Percentiles rank a stretch among this genome's conserved stretches.
Conservation (phyloP, 2,797 vertebrate genomes). For the Premnoplex brunnescens region DNA sequence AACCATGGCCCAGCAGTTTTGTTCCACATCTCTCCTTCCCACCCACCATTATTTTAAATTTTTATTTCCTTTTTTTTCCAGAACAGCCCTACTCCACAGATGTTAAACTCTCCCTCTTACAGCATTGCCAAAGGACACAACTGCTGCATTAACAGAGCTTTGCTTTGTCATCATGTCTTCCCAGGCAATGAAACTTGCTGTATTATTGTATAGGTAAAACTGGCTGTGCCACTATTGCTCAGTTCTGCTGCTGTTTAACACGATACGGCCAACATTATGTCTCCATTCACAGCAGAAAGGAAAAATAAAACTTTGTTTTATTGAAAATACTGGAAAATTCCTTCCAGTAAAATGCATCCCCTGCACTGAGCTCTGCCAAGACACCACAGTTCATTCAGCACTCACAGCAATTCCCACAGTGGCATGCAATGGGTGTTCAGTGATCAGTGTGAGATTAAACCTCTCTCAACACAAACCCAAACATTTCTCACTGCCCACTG, state of each 20-base stretch:
- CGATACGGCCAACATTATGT: neutral
- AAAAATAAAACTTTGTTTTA: conserved; percentile 1
- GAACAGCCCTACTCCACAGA: neutral
- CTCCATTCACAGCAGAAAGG: neutral
- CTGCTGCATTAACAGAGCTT: neutral
- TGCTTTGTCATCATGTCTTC: neutral
- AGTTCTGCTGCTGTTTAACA: neutral
- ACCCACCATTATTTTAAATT: neutral
- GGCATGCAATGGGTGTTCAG: neutral
- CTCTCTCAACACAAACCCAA: neutral
- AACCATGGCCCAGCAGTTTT: neutral
- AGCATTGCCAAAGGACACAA: neutral
- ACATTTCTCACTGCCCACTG: neutral
- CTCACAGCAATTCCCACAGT: neutral
- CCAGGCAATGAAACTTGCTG: neutral
- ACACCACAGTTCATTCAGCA: neutral
- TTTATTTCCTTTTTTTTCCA: neutral
- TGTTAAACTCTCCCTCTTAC: neutral
- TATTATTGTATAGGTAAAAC: neutral
- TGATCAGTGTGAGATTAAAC: neutral
- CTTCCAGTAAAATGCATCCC: neutral
- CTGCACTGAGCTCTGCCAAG: neutral
- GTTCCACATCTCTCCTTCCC: neutral
- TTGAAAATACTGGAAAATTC: neutral
- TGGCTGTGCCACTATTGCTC: neutral